Evolutionary conservation across 2,888 invertebrate species (phyloP).

Genomic region (Cryptus armator): DNA sequence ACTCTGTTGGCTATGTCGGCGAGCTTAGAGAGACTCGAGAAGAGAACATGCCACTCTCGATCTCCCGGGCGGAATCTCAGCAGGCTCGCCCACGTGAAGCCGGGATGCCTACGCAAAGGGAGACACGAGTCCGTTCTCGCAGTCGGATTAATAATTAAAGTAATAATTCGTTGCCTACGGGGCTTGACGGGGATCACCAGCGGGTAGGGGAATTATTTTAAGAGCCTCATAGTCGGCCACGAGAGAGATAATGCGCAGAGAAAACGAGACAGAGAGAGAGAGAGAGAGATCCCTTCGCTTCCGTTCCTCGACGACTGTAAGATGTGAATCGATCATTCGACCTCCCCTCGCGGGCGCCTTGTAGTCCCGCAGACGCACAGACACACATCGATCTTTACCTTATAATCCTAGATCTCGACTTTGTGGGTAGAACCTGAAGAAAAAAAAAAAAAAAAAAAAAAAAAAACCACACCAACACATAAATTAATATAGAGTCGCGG

Average conservation of each 20-base stretch:
- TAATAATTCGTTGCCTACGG: conserved; percentile 66
- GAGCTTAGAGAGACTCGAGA: conserved; percentile 61
- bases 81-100: conserved; percentile 71
- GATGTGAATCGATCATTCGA: conserved; percentile 56
- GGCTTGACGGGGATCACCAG: conserved; percentile 20
- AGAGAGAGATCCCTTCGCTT: conserved; percentile 2
- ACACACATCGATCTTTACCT: conserved; percentile 42
- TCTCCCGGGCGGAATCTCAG: conserved; percentile 72
- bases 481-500: conserved; percentile 15
- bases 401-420: conserved; percentile 20
- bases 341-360: conserved; percentile 48
- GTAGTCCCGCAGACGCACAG: conserved; percentile 32
- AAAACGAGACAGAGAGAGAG: not conserved
- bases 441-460: not conserved
- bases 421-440: not conserved
- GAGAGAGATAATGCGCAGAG: conserved; percentile 19
- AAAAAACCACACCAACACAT: conserved; percentile 32
- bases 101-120: conserved; percentile 60
- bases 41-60: conserved; percentile 73
- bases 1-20: conserved; percentile 43
- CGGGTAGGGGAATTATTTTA: conserved; percentile 48
- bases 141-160: conserved; percentile 68
- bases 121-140: conserved; percentile 56
- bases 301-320: conserved; percentile 35
- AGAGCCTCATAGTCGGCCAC: conserved; percentile 22